phyloP scores from a whole-genome alignment of 1,140 invertebrate species.

The Papilio polyxenes region DNA sequence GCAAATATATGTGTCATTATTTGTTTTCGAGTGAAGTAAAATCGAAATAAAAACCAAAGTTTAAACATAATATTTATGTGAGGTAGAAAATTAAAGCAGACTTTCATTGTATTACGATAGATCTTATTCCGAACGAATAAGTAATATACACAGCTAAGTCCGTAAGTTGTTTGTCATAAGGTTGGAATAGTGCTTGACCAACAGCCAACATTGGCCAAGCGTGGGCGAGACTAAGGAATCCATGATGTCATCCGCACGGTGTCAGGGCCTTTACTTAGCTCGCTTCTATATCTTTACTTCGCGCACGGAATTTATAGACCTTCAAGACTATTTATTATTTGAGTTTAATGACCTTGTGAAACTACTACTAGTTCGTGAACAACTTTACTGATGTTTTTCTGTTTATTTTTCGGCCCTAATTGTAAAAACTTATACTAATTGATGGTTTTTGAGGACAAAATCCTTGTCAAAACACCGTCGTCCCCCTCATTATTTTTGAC shows the following conservation, averaged over 20 bases:
- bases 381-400: background rate
- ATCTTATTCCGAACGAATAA: background rate
- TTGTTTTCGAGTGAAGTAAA: too few species aligned
- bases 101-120: background rate
- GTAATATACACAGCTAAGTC: background rate
- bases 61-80: background rate
- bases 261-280: conserved; percentile 46
- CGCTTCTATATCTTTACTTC: conserved; percentile 41
- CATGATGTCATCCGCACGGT: conserved; percentile 46
- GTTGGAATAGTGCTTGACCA: background rate
- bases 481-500: too few species aligned
- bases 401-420: background rate
- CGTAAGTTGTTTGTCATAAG: background rate
- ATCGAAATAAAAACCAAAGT: too few species aligned
- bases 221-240: conserved; percentile 43
- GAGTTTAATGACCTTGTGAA: conserved; percentile 18
- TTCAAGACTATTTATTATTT: conserved; percentile 17
- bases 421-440: too few species aligned
- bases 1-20: too few species aligned
- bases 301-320: conserved; percentile 15
- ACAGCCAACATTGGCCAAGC: background rate
- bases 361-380: background rate
- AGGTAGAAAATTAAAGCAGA: background rate
- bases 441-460: too few species aligned
- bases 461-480: too few species aligned